Conservation (phyloP, 2,888 invertebrate species). For the Clusia tigrina region DNA sequence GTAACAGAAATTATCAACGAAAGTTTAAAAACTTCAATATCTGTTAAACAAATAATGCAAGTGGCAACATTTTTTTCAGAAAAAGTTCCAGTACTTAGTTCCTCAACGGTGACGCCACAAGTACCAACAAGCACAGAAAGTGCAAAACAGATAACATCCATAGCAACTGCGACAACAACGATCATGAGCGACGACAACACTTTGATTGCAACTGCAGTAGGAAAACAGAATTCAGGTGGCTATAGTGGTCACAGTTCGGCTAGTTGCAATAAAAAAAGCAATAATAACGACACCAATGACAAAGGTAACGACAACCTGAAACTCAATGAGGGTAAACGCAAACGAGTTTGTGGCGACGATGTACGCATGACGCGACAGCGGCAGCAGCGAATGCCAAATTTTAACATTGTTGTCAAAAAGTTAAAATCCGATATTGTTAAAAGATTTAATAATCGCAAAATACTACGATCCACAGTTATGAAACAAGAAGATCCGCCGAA, state of each 20-base stretch:
- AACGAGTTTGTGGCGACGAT: background rate
- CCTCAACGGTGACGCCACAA: conserved; percentile 15
- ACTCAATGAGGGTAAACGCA: conserved; percentile 3
- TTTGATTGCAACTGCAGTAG: background rate
- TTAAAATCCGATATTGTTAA: background rate
- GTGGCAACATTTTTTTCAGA: conserved; percentile 34
- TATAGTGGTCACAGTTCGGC: no score
- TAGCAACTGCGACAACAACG: conserved; percentile 3
- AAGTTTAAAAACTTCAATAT: background rate
- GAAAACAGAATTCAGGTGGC: background rate
- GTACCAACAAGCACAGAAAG: background rate
- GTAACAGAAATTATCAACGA: background rate
- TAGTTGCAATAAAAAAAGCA: background rate
- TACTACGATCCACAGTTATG: background rate
- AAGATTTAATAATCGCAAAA: background rate
- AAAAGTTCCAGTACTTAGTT: conserved; percentile 30
- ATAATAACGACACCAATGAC: conserved; percentile 6
- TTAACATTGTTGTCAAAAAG: background rate
- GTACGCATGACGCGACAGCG: conserved; percentile 5
- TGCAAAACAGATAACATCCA: background rate
- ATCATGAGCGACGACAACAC: background rate
- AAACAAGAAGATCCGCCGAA: background rate
- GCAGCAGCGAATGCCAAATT: conserved; percentile 9
- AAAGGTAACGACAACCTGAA: background rate
- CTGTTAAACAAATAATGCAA: conserved; percentile 33